phyloP scores from a whole-genome alignment of 2,888 invertebrate genomes.

The Drepanosiphum platanoidis region DNA sequence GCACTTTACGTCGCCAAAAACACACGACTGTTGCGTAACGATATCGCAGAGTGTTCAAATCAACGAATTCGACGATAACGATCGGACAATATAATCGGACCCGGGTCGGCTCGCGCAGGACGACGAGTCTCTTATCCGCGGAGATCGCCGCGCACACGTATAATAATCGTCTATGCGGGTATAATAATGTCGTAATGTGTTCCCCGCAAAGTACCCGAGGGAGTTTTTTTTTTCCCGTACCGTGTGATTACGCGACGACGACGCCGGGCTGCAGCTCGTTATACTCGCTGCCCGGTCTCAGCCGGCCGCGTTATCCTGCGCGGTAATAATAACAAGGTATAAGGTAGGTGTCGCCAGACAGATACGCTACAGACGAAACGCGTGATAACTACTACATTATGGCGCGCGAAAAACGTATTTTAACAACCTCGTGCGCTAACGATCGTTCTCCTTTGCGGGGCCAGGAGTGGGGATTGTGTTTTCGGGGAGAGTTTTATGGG shows the following conservation, averaged over 20 bases:
- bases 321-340: background rate
- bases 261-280: background rate
- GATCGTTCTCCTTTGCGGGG: too few relatives aligned
- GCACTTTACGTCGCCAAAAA: too few relatives aligned
- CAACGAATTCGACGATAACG: constrained; percentile 6
- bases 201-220: background rate
- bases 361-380: background rate
- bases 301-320: background rate
- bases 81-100: constrained; percentile 17
- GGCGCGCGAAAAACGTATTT: too few relatives aligned
- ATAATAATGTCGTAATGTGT: background rate
- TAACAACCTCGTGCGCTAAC: too few relatives aligned
- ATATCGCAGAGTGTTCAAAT: too few relatives aligned
- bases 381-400: constrained; percentile 24
- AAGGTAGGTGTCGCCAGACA: too few relatives aligned
- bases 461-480: too few relatives aligned
- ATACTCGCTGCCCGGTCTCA: background rate
- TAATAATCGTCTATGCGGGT: background rate
- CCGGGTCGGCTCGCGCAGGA: background rate
- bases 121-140: background rate
- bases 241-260: constrained; percentile 44
- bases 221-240: constrained; percentile 1
- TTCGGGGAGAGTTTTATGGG: too few relatives aligned
- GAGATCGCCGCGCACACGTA: background rate
- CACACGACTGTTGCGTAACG: too few relatives aligned